Evolutionary conservation across 2,797 vertebrate genomes (phyloP).

Genomic region (Pelochelys cantorii): DNA sequence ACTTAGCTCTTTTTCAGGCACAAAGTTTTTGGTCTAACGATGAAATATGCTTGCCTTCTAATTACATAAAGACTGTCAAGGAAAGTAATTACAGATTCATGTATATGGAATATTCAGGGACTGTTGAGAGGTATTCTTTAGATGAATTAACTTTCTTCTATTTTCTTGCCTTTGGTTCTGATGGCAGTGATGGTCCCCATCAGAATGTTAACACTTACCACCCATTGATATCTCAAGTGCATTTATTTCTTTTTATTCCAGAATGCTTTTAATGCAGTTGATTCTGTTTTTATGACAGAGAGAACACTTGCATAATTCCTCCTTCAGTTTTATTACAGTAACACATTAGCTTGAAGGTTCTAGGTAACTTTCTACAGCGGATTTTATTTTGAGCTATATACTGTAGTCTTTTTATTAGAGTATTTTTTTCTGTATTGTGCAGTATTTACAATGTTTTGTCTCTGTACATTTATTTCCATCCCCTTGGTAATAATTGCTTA

Average conservation of each 20-base stretch:
- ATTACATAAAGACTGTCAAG: neutral
- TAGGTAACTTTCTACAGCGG: neutral
- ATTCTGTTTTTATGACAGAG: neutral
- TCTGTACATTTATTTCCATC: neutral
- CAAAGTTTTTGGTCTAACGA: too few species aligned
- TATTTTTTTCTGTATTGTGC: neutral
- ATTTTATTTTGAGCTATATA: neutral
- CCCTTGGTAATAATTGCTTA: neutral
- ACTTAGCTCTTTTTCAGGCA: neutral
- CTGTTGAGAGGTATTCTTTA: neutral
- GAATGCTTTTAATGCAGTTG: neutral
- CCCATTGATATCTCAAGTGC: neutral
- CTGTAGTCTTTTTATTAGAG: neutral
- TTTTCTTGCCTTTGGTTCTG: neutral
- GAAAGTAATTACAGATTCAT: neutral
- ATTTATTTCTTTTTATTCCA: neutral
- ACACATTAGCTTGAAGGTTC: neutral
- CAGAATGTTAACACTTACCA: neutral
- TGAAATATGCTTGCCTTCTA: neutral
- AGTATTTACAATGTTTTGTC: neutral
- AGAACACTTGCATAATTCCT: neutral
- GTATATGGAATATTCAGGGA: neutral
- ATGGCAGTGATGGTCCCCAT: neutral
- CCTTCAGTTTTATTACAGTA: neutral
- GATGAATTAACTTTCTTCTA: accelerated